A percentile compares a stretch with the other conserved stretches of the same genome.
Evolutionary conservation across 2,113 vertebrate species (phyloP).

Genomic region (Casuarius casuarius): DNA sequence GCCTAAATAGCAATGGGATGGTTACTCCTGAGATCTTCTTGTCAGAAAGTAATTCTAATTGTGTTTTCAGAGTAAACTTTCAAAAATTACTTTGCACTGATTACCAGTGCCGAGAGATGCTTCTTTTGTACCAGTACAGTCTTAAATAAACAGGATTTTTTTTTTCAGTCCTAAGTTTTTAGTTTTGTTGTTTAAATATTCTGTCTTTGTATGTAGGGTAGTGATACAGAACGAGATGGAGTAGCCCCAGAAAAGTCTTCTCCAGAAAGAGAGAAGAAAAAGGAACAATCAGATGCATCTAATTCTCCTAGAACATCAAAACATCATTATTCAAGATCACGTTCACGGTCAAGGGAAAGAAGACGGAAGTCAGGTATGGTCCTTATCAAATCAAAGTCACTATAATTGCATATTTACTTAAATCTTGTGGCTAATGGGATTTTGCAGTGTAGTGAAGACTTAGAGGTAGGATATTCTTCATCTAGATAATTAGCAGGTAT

Average conservation of each 20-base stretch:
- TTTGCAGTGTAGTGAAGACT: not conserved
- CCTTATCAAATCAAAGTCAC: not conserved
- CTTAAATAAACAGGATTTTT: not conserved
- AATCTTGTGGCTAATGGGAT: not conserved
- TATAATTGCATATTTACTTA: not conserved
- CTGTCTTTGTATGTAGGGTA: conserved; percentile 78
- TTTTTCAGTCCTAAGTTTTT: not conserved
- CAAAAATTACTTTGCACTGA: too few relatives aligned
- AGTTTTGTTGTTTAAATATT: not conserved
- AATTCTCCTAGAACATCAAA: conserved; percentile 90
- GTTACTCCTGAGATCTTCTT: not conserved
- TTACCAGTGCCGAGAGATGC: too few relatives aligned
- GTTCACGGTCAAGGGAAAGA: conserved; percentile 88
- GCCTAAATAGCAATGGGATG: not conserved
- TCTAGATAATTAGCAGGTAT: not conserved
- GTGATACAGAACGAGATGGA: conserved; percentile 86
- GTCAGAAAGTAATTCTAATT: not conserved
- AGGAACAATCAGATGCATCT: conserved; percentile 87
- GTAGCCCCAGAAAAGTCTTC: conserved; percentile 80
- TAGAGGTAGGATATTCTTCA: not conserved
- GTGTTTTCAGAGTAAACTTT: not conserved
- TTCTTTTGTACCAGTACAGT: not conserved
- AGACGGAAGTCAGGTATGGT: conserved; percentile 87
- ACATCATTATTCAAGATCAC: conserved; percentile 92
- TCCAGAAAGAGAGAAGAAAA: conserved; percentile 85